phyloP scores from a whole-genome alignment of 2,888 invertebrate genomes.

The Microctonus brassicae region DNA sequence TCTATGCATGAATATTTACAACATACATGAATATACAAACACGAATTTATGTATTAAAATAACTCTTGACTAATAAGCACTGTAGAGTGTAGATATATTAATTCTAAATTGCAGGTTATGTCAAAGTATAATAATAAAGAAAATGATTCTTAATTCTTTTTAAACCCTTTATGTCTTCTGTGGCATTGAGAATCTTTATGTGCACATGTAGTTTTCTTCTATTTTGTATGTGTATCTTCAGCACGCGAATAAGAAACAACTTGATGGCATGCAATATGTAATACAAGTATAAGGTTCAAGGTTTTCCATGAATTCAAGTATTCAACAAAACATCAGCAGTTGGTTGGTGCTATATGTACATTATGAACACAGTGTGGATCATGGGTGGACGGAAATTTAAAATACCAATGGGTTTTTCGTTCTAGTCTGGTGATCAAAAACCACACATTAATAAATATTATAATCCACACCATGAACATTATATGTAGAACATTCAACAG shows the following conservation, averaged over 20 bases:
- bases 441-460: constrained; percentile 9
- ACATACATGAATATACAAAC: background rate
- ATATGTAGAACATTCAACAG: no score
- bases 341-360: constrained; percentile 10
- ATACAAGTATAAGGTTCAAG: constrained; percentile 33
- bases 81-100: no score
- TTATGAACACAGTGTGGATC: no score
- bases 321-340: no score
- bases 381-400: constrained; percentile 42
- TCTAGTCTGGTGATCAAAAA: constrained; percentile 40
- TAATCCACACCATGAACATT: constrained; percentile 14
- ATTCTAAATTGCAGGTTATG: no score
- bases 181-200: background rate
- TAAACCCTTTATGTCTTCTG: no score
- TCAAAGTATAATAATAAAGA: no score
- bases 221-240: background rate
- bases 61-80: background rate
- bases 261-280: background rate
- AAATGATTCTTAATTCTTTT: background rate
- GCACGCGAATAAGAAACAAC: background rate
- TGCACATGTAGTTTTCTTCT: no score
- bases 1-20: background rate
- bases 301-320: constrained; percentile 28
- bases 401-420: constrained; percentile 38
- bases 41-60: background rate